Evolutionary conservation across 1,140 invertebrate genomes (phyloP).

Genomic region (Macrosteles quadrilineatus): DNA sequence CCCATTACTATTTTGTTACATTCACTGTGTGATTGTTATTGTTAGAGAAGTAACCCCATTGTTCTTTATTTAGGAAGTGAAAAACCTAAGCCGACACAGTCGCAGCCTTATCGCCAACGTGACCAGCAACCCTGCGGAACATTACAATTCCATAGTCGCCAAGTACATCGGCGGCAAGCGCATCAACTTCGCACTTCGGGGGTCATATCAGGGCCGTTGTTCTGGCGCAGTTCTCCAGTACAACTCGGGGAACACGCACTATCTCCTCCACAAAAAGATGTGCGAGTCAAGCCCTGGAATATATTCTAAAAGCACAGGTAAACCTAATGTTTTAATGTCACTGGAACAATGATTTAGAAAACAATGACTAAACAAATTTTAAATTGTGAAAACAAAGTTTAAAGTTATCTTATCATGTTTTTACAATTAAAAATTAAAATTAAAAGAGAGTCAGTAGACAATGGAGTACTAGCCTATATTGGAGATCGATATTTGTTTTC

Average conservation of each 20-base stretch:
- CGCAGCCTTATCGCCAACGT: neutral
- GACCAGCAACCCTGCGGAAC: conserved; percentile 32
- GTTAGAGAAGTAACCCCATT: too few species aligned
- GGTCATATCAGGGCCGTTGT: conserved; percentile 31
- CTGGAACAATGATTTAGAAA: neutral
- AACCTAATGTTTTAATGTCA: neutral
- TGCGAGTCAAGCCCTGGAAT: neutral
- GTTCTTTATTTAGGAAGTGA: too few species aligned
- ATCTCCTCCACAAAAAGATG: conserved; percentile 28
- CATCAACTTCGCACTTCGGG: conserved; percentile 30
- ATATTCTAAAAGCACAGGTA: neutral
- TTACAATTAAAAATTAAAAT: neutral
- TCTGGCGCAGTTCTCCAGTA: conserved; percentile 31
- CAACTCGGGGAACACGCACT: conserved; percentile 21
- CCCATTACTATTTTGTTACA: too few species aligned
- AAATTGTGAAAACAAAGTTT: too few species aligned
- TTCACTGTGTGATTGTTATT: too few species aligned
- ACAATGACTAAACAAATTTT: neutral
- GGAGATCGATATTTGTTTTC: too few species aligned
- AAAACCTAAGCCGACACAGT: conserved; percentile 13
- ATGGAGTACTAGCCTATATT: too few species aligned
- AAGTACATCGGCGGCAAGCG: conserved; percentile 37
- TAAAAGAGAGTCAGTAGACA: neutral
- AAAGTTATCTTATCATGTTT: neutral
- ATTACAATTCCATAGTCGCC: conserved; percentile 33